A percentile compares a stretch with the other conserved stretches of the same genome.
phyloP scores from a whole-genome alignment of 1,140 invertebrate genomes.

The Scaptomyza montana region DNA sequence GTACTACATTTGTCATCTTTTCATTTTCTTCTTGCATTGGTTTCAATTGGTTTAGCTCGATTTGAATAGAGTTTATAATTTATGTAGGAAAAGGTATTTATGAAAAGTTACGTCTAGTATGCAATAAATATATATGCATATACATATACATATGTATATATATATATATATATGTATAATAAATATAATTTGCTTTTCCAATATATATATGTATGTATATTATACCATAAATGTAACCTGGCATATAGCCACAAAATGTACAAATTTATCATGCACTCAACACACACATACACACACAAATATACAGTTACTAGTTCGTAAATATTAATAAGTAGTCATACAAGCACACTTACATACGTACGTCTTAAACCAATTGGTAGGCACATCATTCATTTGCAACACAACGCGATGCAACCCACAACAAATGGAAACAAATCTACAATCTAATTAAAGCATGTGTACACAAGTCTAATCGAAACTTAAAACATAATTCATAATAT shows the following conservation, averaged over 20 bases:
- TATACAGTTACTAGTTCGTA: conserved; percentile 29
- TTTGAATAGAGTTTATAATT: conserved; percentile 48
- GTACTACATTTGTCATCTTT: conserved; percentile 47
- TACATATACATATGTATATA: conserved; percentile 26
- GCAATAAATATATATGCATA: conserved; percentile 44
- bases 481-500: conserved; percentile 52
- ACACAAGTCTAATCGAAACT: conserved; percentile 64
- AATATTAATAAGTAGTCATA: conserved; percentile 37
- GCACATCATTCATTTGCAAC: conserved; percentile 75
- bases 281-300: conserved; percentile 7
- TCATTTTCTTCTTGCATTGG: neutral
- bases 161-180: conserved; percentile 32
- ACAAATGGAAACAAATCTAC: conserved; percentile 72
- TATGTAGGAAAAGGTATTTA: conserved; percentile 55
- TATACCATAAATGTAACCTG: conserved; percentile 47
- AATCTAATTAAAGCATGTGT: conserved; percentile 80
- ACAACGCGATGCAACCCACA: conserved; percentile 59
- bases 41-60: conserved; percentile 43
- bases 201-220: conserved; percentile 35
- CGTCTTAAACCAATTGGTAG: conserved; percentile 57
- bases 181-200: conserved; percentile 49
- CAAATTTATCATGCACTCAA: conserved; percentile 35
- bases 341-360: conserved; percentile 17
- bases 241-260: conserved; percentile 63
- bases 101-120: conserved; percentile 58